Evolutionary conservation across 64 coral and sea anemone genomes (phyloP), one percentile per base, ranked within the genome.

Genomic region (Exaiptasia diaphana): DNA sequence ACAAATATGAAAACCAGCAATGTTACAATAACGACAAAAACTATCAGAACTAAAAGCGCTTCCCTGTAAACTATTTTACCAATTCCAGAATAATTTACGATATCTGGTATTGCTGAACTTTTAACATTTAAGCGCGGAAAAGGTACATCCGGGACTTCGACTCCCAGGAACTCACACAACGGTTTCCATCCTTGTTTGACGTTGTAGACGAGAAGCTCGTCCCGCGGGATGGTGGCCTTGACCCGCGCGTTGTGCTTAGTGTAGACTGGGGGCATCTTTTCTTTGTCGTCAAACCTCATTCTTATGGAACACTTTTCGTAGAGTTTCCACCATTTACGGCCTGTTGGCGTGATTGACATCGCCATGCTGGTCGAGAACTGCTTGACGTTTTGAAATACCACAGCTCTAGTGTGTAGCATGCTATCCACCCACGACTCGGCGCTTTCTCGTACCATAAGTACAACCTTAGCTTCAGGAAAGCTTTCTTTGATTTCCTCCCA

Each of bases 151-250:
- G 77, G 77, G 4, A 80, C n/a, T 14, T 64, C 58, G 0, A 58
- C 26, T 1, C 58, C 77, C 31, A 80, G 58, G 24, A 80, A 80
- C 53, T 80, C 28, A 48, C 77, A 80, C 25, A 80, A 31, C 7
- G 77, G 77, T 80, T 50, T 65, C 77, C 57, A 80, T 17, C 58
- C 77, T 80, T 80, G 53, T 65, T 80, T 80, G 20, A 80, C 77
- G 57, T 80, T 80, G 27, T n/a, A 80, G 29, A 65, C 53, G 14
- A 65, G 36, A 15, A 80, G 53, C 27, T 50, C 27, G 20, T 80
- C 57, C 15, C 31, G 26, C 31, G 77, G 58, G 28, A 80, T 49
- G 8, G 33, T 41, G 24, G 57, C 54, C 24, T 39, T 39, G 22
- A 80, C 77, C 13, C 77, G 54, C 25, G 42, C 57, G 22, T 80